Evolutionary conservation across 2,888 invertebrate genomes (phyloP), one percentile per base, ranked within the genome.

Genomic region (Pristionchus exspectatus): DNA sequence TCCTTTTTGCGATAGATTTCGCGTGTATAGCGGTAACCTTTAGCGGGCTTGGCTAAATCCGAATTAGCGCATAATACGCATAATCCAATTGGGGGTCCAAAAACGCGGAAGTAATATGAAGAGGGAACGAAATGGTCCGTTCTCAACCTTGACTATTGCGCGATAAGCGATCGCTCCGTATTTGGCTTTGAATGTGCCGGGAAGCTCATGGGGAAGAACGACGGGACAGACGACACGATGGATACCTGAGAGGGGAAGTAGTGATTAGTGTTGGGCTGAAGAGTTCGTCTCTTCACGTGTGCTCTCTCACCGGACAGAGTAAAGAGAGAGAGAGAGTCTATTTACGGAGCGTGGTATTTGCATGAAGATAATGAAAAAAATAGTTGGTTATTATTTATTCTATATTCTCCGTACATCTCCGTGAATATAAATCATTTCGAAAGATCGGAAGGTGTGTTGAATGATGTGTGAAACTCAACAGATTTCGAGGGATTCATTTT

Each of bases 151-250:
- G 59, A 88, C 66, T 21, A 77, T 77, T 27, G 88, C 88, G 24
- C 88, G 54, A 59, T 88, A 88, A 33, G 74, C 88, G n/a, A 88
- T 88, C 44, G 88, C 88, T 33, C 88, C 88, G 59, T 88, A 59
- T 38, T 33, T 54, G 24, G 74, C 88, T 56, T 88, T 88, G 88
- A 88, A 88, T 4, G 88, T 88, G 27, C 88, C 88, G 3, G 87
- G 87, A 9, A 87, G 50, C 30, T 87, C 66, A 21, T 69, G 66
- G 14, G 87, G 87, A 38, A 87, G 87, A 14, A 87, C 87, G 18
- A 87, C 87, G n/a, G 87, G 87, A 21, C 87, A 87, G 27, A 87
- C 87, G n/a, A 87, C 87, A 14, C 87, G 87, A 69, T 87, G 87
- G 50, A 87, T 87, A 24, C 87, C 87, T 66, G 84, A 18, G 16